Evolutionary conservation across 37 sponge, comb jelly and placozoan genomes (phyloP), one percentile per base, ranked within the genome.

Genomic region (Theonella swinhoei): DNA sequence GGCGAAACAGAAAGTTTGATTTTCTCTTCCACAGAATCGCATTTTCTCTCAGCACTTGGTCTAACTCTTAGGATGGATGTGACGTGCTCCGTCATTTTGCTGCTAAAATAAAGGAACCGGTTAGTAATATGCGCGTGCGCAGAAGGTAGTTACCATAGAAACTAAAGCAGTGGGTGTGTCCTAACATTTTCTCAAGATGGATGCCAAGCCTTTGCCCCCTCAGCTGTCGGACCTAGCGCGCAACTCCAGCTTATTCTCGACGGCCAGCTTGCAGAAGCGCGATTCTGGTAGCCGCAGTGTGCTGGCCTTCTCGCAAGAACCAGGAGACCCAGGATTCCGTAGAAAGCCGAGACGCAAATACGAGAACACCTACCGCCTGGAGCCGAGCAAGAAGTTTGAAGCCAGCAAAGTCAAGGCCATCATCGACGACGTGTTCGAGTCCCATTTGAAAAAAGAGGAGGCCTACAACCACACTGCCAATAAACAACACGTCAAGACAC

Each of bases 301-400:
- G 31, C 26, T 91, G 30, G 67, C 80, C n/a, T 42, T 83, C 31
- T 78, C 84, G 2, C 88, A 91, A 38, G 88, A 87, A 20, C 84
- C 92, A 23, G 76, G 77, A 0, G 42, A 25, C 30, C 61, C 67
- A 59, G 42, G 36, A 3, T 33, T 24, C 0, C 62, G 37, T 20
- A 54, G 26, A 37, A 84, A 80, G 58, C 94, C 92, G 4, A 80
- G 68, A 61, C 88, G 81, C 0, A 39, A 77, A 36, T 94, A 90
- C 75, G 95, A 96, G 84, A 94, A 94, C 75, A 99, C 99, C 22
- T 99, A 97, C 74, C 69, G 68, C 19, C 70, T 92, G 60, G 88
- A 94, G 71, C 97, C 97, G 19, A 68, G 83, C 9, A 28, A 41
- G 29, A 85, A 77, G 26, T 85, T 95, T 29, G 62, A 89, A 54